Percentiles rank a stretch among this genome's conserved stretches.
These are phyloP conservation scores for Colletes collaris DNA, from an alignment of 2,888 invertebrate genomes.

Conservation along the genomic window DNA sequence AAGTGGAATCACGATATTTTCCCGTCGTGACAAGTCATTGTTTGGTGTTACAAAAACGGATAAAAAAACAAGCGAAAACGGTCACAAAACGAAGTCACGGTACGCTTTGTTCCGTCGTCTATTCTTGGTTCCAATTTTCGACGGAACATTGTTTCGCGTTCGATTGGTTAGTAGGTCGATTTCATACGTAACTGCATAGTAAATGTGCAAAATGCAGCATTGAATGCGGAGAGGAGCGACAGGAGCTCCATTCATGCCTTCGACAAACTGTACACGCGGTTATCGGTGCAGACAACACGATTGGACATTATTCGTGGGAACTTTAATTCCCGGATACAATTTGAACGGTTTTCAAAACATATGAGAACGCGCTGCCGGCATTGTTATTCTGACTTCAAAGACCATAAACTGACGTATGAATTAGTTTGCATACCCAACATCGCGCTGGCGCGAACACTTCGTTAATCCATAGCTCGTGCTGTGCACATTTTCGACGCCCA, in stretches of 20 bases:
- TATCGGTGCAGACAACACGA: conserved; percentile 5
- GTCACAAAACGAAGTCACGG: neutral
- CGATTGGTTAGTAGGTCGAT: conserved; percentile 33
- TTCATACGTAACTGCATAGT: neutral
- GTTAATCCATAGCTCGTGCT: neutral
- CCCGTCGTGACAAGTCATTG: neutral
- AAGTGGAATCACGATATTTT: conserved; percentile 8
- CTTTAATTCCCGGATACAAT: conserved; percentile 30
- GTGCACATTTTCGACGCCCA: too few species aligned
- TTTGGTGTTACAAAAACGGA: neutral
- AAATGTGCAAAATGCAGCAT: neutral
- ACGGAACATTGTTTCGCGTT: conserved; percentile 15
- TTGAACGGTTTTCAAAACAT: conserved; percentile 18
- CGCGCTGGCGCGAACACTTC: too few species aligned
- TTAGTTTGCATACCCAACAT: neutral
- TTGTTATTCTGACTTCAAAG: neutral
- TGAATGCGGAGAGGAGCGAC: neutral
- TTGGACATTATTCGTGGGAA: neutral
- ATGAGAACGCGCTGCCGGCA: neutral
- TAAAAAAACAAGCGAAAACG: neutral
- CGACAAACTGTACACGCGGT: neutral
- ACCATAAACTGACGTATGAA: conserved; percentile 16
- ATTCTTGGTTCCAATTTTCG: conserved; percentile 20
- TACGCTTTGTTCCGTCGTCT: conserved; percentile 2
- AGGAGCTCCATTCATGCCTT: neutral